A percentile compares a stretch with the other conserved stretches of the same genome.
These are phyloP conservation scores for Junonia oenone DNA, from an alignment of 2,888 invertebrate genomes.

Conservation along the genomic window DNA sequence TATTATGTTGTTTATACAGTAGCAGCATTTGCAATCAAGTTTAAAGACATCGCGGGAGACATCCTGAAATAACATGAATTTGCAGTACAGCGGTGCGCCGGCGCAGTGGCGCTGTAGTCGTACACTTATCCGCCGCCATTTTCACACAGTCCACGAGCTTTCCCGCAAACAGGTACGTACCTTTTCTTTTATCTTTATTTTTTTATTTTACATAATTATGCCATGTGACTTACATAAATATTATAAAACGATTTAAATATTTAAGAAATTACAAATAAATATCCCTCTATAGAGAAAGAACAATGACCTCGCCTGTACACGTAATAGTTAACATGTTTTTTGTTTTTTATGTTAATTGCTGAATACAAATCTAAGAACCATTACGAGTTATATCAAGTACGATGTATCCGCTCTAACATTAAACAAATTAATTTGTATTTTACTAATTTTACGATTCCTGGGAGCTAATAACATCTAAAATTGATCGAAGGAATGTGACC, in stretches of 20 bases:
- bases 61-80: conserved; percentile 78
- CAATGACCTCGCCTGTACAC: conserved; percentile 55
- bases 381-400: conserved; percentile 38
- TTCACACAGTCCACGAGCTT: conserved; percentile 73
- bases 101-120: conserved; percentile 69
- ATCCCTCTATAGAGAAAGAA: conserved; percentile 21
- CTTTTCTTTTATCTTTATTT: conserved; percentile 23
- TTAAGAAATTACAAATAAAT: not conserved
- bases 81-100: conserved; percentile 52
- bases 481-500: conserved; percentile 70
- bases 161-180: conserved; percentile 72
- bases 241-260: not conserved
- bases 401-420: conserved; percentile 32
- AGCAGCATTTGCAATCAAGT: conserved; percentile 29
- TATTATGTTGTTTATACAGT: conserved; percentile 11
- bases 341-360: conserved; percentile 57
- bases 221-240: not conserved
- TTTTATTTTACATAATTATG: conserved; percentile 1
- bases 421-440: conserved; percentile 30
- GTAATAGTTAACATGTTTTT: conserved; percentile 77
- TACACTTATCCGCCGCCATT: conserved; percentile 71
- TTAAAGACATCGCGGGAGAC: conserved; percentile 75
- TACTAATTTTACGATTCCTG: conserved; percentile 6
- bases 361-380: conserved; percentile 47
- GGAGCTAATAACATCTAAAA: conserved; percentile 66